A percentile compares a stretch with the other conserved stretches of the same genome.
These are phyloP conservation scores for Drosophila macrospina DNA, from an alignment of 2,888 invertebrate genomes.

Conservation along the genomic window DNA sequence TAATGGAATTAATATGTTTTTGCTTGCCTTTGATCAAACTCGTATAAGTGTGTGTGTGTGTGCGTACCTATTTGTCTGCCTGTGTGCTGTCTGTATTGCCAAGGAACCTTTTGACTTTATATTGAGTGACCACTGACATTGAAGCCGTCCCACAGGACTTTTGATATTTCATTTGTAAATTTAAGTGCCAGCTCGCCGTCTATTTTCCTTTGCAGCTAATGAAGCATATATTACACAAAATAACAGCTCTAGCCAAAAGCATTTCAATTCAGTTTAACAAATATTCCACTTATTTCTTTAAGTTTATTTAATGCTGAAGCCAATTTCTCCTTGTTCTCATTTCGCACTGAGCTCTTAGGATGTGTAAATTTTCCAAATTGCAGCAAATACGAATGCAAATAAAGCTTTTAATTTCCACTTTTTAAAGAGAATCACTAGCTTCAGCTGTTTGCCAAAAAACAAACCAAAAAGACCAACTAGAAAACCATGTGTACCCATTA, in stretches of 20 bases:
- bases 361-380: conserved; percentile 16
- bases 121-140: conserved; percentile 31
- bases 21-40: conserved; percentile 69
- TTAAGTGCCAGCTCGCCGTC: conserved; percentile 26
- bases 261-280: conserved; percentile 14
- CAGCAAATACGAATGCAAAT: conserved; percentile 19
- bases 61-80: not conserved
- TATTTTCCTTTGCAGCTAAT: conserved; percentile 12
- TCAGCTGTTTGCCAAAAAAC: not conserved
- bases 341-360: not conserved
- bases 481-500: conserved; percentile 22
- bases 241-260: not conserved
- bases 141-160: conserved; percentile 39
- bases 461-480: conserved; percentile 6
- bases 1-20: conserved; percentile 75
- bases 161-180: conserved; percentile 51
- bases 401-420: conserved; percentile 16
- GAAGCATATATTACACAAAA: conserved; percentile 23
- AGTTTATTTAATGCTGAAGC: not conserved
- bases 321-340: not conserved
- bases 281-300: not conserved
- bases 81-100: not conserved
- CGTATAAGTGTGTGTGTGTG: conserved; percentile 6
- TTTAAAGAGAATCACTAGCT: not conserved
- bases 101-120: conserved; percentile 34